A percentile compares a stretch with the other conserved stretches of the same genome.
phyloP scores from a whole-genome alignment of 2,113 vertebrate species.

The Morone chrysops region DNA sequence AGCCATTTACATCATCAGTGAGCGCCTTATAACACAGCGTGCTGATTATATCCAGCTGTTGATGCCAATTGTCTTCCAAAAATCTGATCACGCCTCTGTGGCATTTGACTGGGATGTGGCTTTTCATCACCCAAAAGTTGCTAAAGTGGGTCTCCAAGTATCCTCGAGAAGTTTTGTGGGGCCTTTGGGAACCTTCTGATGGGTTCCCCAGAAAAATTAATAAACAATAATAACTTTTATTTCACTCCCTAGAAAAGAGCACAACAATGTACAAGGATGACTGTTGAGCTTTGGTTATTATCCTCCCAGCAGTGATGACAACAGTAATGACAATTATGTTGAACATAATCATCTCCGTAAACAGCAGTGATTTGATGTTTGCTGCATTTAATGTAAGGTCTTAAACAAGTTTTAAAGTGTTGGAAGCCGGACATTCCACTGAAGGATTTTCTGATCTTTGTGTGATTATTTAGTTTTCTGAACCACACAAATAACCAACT shows the following conservation, averaged over 20 bases:
- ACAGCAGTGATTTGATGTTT: not conserved
- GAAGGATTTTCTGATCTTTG: not conserved
- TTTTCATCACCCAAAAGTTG: constrained; percentile 40
- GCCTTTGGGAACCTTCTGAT: not conserved
- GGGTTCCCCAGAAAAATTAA: not conserved
- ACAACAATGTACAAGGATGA: not conserved
- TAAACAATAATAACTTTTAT: not conserved
- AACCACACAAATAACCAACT: not conserved
- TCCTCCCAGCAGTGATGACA: constrained; percentile 26
- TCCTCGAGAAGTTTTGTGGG: not conserved
- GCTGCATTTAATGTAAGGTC: not conserved
- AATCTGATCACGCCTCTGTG: constrained; percentile 43
- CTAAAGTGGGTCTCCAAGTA: constrained; percentile 7
- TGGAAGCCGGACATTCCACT: not conserved
- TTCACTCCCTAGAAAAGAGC: constrained; percentile 16
- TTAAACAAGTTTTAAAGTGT: not conserved
- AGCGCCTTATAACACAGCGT: constrained; percentile 64
- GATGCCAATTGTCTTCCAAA: constrained; percentile 68
- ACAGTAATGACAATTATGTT: constrained; percentile 22
- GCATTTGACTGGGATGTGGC: constrained; percentile 45
- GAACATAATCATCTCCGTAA: constrained; percentile 19
- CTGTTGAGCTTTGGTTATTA: constrained; percentile 19
- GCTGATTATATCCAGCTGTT: constrained; percentile 72
- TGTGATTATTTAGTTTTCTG: not conserved
- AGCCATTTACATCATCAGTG: constrained; percentile 69